Evolutionary conservation across 2,888 invertebrate species (phyloP).

Genomic region (Lymantria dispar): DNA sequence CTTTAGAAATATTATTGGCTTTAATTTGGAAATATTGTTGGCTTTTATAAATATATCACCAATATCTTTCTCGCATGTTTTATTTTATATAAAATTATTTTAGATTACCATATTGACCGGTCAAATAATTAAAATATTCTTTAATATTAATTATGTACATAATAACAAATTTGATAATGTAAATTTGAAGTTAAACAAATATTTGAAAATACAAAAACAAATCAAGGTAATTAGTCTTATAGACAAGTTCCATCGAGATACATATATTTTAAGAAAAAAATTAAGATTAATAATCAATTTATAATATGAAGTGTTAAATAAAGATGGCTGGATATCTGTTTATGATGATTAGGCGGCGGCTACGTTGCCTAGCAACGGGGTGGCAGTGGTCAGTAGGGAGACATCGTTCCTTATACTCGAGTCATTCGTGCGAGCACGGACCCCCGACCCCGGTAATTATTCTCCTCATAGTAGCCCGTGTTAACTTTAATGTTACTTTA

Average conservation of each 20-base stretch:
- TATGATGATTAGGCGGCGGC: conserved; percentile 78
- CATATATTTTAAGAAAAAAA: too few species aligned
- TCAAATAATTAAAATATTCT: too few species aligned
- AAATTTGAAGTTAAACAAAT: too few species aligned
- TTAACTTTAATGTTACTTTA: conserved; percentile 70
- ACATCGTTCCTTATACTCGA: conserved; percentile 72
- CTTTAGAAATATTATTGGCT: conserved; percentile 22
- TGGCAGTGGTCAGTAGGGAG: conserved; percentile 67
- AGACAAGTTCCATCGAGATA: too few species aligned
- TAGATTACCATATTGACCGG: too few species aligned
- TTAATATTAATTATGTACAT: too few species aligned
- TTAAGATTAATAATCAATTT: too few species aligned
- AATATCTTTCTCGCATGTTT: not conserved
- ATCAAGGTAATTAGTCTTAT: too few species aligned
- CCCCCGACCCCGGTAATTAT: conserved; percentile 69
- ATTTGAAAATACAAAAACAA: too few species aligned
- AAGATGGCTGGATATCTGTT: conserved; percentile 73
- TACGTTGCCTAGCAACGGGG: conserved; percentile 75
- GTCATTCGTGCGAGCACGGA: conserved; percentile 51
- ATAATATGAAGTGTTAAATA: conserved; percentile 11
- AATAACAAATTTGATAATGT: too few species aligned
- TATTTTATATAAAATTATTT: not conserved
- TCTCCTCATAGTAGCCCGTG: conserved; percentile 65
- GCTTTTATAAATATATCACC: not conserved
- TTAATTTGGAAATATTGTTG: conserved; percentile 1